Evolutionary conservation across 2,888 invertebrate species (phyloP), one percentile per base, ranked within the genome.

Genomic region (Cantharis lateralis): DNA sequence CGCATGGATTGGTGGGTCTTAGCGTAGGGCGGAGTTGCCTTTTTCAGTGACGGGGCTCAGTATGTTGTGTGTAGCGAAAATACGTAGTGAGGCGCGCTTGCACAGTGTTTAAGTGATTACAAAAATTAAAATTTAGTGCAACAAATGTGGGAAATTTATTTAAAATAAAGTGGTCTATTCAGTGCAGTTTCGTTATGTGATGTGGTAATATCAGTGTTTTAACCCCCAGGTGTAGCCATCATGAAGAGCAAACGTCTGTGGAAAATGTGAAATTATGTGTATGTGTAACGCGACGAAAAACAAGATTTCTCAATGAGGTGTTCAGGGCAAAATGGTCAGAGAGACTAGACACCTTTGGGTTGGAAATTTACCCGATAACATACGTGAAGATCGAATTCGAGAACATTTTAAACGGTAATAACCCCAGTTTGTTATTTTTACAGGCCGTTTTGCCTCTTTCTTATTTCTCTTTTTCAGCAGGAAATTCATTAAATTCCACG

Each of bases 331-430:
- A 95, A 98, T 98, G 98, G 98, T 98, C 95, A 98, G 98, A 95
- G 98, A 98, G 97, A 98, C 98, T 94, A 96, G 98, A 94, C 98
- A 98, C 93, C 95, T 98, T 93, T 98, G 98, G 97, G 97, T 98
- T 94, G 98, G 98, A 95, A 98, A 98, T 94, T 96, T 98, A 94
- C 98, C 98, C 95, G 98, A 98, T 93, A 97, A 96, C 93, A 96
- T 97, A 93, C 95, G 96, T 89, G 97, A 98, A 92, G 97, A 97
- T 91, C 94, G 96, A 91, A 96, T 98, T 92, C 93, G 95, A 92
- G 97, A 97, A 91, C 96, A 96, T 92, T 98, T 98, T 92, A 96
- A 97, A 95, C 95, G 97, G 97, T 97, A 93, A 93, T 90, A 85
- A 83, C 80, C 48, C 61, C 75, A 20, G 18, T 64, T 72, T 79